Conservation (phyloP, 30 jellyfish, hydroid and myxozoan genomes). For the Pseudorhiza aurosa region DNA sequence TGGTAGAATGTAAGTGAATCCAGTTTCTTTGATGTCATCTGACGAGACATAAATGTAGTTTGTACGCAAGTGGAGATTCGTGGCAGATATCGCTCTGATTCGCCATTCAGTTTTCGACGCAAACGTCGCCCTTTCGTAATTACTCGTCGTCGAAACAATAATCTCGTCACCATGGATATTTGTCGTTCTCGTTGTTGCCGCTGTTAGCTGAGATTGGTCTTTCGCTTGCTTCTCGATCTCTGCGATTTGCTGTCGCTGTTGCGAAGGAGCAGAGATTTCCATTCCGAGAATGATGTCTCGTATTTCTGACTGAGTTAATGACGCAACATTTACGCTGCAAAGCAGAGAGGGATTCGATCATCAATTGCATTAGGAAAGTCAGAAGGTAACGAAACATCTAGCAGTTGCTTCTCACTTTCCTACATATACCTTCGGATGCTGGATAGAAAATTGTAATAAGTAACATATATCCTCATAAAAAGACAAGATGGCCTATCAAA, state of each 20-base stretch:
- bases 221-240: slow-evolving; percentile 99
- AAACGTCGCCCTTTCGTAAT: slow-evolving; percentile 96
- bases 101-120: slow-evolving; percentile 99
- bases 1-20: slow-evolving; percentile 96
- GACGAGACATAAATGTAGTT: slow-evolving; percentile 98
- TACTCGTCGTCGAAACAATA: slow-evolving; percentile 97
- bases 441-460: too few species aligned
- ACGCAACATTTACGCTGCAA: slow-evolving; percentile 98
- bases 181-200: slow-evolving; percentile 98
- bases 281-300: slow-evolving; percentile 99
- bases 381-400: too few species aligned
- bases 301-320: slow-evolving; percentile 99
- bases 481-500: too few species aligned
- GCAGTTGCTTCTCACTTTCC: too few species aligned
- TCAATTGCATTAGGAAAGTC: too few species aligned
- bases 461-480: too few species aligned
- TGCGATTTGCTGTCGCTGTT: slow-evolving; percentile 99
- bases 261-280: slow-evolving; percentile 99
- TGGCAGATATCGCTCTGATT: slow-evolving; percentile 99
- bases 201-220: slow-evolving; percentile 99
- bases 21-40: slow-evolving; percentile 99
- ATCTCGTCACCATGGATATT: slow-evolving; percentile 99
- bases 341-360: too few species aligned
- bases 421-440: too few species aligned
- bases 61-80: slow-evolving; percentile 98